Evolutionary conservation across 1,140 invertebrate species (phyloP), one percentile per base, ranked within the genome.

Genomic region (Drosophila sulfurigaster): DNA sequence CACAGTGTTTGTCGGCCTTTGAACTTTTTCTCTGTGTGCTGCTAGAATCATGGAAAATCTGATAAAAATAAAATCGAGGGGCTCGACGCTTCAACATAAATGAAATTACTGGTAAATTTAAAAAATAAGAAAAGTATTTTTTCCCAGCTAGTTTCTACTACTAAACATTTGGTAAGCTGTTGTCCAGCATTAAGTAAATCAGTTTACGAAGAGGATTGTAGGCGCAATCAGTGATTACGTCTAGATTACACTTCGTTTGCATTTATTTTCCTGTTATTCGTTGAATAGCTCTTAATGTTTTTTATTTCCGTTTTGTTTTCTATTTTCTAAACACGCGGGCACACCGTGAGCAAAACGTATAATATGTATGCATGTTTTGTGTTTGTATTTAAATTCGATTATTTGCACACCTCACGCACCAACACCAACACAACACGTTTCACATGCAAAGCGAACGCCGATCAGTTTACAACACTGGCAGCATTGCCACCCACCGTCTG

Each of bases 261-360:
- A 52, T 64, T 38, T 79, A 74, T 79, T 69, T 73, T 70, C 45
- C 65, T 71, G 65, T 46, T 65, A 75, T 68, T 71, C 38, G 46
- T 66, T 80, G 49, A 54, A n/a, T 48, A 32, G 46, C 20, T 48
- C 16, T 52, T 41, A 7, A 38, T 54, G 15, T 56, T 86, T 85
- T 52, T 57, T 65, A 88, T 73, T 82, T 82, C 76, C 79, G 82
- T 82, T 86, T 87, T 86, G 82, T 68, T 88, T 73, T 69, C 57
- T 46, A 16, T 77, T 88, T 88, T 88, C 83, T 88, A 88, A 86
- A 86, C 82, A 86, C 83, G 83, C 82, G 79, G 68, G 10, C 58
- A 57, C 54, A 52, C 82, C 82, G 82, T 88, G 82, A 32, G 66
- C 60, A 59, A 25, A 45, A n/a, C 28, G 30, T 54, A 58, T 63